These are phyloP conservation scores for Cuculus canorus DNA, from an alignment of 2,797 vertebrate genomes.

Conservation along the genomic window DNA sequence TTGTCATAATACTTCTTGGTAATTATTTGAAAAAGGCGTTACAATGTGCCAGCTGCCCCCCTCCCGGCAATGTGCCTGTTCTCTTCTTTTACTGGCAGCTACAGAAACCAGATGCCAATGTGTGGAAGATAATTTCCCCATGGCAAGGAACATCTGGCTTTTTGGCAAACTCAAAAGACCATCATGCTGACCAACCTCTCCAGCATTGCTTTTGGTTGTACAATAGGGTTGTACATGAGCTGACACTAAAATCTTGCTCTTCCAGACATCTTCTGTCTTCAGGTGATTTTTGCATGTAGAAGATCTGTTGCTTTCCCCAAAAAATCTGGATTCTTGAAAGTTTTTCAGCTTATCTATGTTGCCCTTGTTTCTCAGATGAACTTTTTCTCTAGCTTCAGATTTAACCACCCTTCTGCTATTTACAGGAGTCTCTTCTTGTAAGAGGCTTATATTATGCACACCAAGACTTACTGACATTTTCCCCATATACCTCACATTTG, in stretches of 20 bases:
- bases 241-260: background rate
- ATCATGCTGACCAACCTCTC: background rate
- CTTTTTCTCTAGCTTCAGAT: background rate
- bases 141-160: constrained; percentile 23
- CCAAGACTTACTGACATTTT: background rate
- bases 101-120: constrained; percentile 16
- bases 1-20: background rate
- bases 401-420: background rate
- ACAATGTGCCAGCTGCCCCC: background rate
- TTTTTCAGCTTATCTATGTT: background rate
- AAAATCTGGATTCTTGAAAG: background rate
- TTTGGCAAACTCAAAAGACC: background rate
- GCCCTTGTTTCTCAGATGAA: background rate
- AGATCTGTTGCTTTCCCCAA: background rate
- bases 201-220: fast-evolving
- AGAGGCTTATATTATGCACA: background rate
- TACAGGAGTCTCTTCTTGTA: background rate
- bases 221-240: fast-evolving
- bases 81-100: background rate
- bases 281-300: background rate
- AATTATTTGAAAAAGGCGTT: background rate
- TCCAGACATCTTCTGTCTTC: background rate
- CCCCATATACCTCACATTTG: background rate
- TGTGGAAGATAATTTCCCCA: background rate
- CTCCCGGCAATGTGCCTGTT: background rate